Conservation (phyloP, 2,797 vertebrate genomes). For the Pachyuromys duprasi region DNA sequence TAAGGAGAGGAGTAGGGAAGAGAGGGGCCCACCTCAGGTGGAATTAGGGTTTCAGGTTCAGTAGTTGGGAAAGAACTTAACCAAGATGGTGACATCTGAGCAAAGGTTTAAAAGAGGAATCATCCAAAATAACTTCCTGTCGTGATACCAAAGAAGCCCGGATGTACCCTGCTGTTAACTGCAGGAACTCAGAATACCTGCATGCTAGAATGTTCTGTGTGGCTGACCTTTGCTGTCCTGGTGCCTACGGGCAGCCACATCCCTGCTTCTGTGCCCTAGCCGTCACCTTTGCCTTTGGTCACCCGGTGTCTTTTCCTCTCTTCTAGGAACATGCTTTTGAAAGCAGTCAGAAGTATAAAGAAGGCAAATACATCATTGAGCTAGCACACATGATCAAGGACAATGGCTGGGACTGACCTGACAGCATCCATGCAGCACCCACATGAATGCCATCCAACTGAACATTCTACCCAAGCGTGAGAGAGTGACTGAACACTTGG, state of each 20-base stretch:
- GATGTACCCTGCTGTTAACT: not conserved
- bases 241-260: not conserved
- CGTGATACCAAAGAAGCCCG: not conserved
- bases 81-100: not conserved
- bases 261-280: not conserved
- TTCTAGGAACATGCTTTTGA: conserved; percentile 98
- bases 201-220: not conserved
- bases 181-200: not conserved
- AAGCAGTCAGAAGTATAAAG: conserved; percentile 99
- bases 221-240: no score
- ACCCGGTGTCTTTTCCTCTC: conserved; percentile 14
- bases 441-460: conserved; percentile 86
- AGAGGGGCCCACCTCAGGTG: not conserved
- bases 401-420: conserved; percentile 98
- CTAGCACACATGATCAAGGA: conserved; percentile 99
- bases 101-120: not conserved
- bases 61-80: not conserved
- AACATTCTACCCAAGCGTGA: conserved; percentile 88
- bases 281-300: not conserved
- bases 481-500: conserved; percentile 90
- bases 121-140: not conserved
- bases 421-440: conserved; percentile 79
- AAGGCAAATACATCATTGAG: conserved; percentile 99
- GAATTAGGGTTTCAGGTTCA: not conserved
- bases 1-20: not conserved